Evolutionary conservation across 2,797 vertebrate genomes (phyloP).

Genomic region (Acipenser oxyrinchus): DNA sequence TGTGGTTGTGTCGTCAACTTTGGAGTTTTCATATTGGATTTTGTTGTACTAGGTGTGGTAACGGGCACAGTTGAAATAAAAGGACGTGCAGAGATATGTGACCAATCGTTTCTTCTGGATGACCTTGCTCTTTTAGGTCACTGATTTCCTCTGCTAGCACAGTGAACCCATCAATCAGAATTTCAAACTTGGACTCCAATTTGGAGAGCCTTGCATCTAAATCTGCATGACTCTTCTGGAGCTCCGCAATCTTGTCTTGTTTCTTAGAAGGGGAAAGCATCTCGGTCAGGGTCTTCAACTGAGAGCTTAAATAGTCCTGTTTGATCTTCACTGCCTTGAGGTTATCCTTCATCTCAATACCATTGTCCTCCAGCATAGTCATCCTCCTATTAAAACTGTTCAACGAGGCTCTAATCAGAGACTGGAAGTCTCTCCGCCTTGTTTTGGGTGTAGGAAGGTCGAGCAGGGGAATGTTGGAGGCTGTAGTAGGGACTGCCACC

Average conservation of each 20-base stretch:
- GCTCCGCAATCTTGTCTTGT: conserved; percentile 31
- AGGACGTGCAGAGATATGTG: conserved; percentile 24
- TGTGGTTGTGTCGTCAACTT: neutral
- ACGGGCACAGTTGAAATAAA: conserved; percentile 16
- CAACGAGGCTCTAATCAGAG: conserved; percentile 45
- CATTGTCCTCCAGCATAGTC: conserved; percentile 57
- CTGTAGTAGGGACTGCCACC: neutral
- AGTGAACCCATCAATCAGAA: conserved; percentile 61
- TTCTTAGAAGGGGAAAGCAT: conserved; percentile 32
- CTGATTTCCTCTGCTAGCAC: conserved; percentile 59
- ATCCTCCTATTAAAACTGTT: conserved; percentile 56
- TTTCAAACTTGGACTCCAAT: conserved; percentile 54
- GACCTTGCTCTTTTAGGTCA: conserved; percentile 44
- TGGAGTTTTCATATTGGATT: neutral
- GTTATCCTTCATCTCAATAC: conserved; percentile 51
- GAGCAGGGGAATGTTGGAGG: conserved; percentile 30
- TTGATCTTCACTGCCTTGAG: conserved; percentile 39
- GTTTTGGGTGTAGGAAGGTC: conserved; percentile 39
- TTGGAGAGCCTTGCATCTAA: conserved; percentile 45
- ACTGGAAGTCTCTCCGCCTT: conserved; percentile 45
- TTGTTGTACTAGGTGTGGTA: neutral
- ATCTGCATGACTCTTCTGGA: conserved; percentile 44
- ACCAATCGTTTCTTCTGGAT: conserved; percentile 23
- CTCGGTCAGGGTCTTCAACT: conserved; percentile 38
- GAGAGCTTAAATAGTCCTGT: conserved; percentile 40